Percentiles rank a stretch among this genome's conserved stretches.
Conservation (phyloP, 2,888 invertebrate species). For the Eurytoma californica region DNA sequence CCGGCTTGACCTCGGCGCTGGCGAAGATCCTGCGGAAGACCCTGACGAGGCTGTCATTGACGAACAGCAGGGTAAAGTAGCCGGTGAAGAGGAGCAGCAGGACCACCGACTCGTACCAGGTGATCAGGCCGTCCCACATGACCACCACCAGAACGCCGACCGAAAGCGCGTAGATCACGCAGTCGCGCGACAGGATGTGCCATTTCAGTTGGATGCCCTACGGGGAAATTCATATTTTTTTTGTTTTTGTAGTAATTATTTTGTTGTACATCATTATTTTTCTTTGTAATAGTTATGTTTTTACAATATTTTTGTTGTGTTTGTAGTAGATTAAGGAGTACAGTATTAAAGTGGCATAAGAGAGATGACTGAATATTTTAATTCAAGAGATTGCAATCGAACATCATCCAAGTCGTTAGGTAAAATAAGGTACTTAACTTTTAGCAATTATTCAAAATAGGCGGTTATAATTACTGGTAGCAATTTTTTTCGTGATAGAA, state of each 20-base stretch:
- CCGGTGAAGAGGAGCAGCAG: slow-evolving; percentile 84
- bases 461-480: too few species aligned
- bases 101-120: slow-evolving; percentile 86
- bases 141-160: slow-evolving; percentile 83
- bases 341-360: too few species aligned
- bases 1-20: slow-evolving; percentile 44
- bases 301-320: too few species aligned
- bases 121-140: slow-evolving; percentile 86
- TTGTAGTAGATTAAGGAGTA: too few species aligned
- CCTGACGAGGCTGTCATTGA: slow-evolving; percentile 60
- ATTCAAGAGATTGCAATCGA: too few species aligned
- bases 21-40: slow-evolving; percentile 44
- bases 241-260: neutral
- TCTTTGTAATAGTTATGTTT: neutral
- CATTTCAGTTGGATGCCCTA: slow-evolving; percentile 87
- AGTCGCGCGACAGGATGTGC: slow-evolving; percentile 89
- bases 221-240: neutral
- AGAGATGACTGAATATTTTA: too few species aligned
- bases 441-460: too few species aligned
- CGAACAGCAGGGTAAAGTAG: slow-evolving; percentile 85
- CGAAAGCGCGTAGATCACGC: slow-evolving; percentile 84
- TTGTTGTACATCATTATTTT: neutral
- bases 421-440: too few species aligned
- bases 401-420: too few species aligned
- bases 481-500: too few species aligned